A percentile compares a stretch with the other conserved stretches of the same genome.
Conservation (phyloP, 2,797 vertebrate species). For the Rhinoraja longicauda region DNA sequence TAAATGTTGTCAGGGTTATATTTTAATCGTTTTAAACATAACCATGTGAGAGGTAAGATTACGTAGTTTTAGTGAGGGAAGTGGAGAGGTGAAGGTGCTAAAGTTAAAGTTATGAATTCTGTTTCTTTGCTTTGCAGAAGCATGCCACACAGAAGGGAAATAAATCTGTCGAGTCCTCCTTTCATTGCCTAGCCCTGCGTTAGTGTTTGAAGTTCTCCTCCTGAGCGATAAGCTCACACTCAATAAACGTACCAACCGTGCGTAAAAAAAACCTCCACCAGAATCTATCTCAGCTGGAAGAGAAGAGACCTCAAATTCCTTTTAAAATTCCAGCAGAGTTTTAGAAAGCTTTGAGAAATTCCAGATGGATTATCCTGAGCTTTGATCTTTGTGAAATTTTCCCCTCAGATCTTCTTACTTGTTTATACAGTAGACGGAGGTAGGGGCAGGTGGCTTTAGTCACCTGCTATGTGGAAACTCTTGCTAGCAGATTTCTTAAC, state of each 20-base stretch:
- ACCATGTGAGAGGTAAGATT: not conserved
- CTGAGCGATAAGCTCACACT: slow-evolving; percentile 45
- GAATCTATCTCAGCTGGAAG: slow-evolving; percentile 53
- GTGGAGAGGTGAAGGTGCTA: not conserved
- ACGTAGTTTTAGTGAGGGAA: not conserved
- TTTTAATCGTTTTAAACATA: not conserved
- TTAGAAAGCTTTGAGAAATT: slow-evolving; percentile 52
- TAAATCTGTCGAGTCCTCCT: not conserved
- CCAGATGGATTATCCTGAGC: slow-evolving; percentile 56
- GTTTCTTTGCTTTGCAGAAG: not conserved
- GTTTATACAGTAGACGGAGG: slow-evolving; percentile 52
- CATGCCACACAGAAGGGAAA: not conserved
- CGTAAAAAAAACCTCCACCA: slow-evolving; percentile 47
- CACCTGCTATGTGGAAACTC: slow-evolving; percentile 46
- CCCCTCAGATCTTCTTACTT: slow-evolving; percentile 59
- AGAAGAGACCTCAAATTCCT: slow-evolving; percentile 57
- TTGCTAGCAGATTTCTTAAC: slow-evolving; percentile 42
- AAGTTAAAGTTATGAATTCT: not conserved
- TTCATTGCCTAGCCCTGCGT: slow-evolving; percentile 40
- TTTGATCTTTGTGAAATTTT: slow-evolving; percentile 62
- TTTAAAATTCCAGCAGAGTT: slow-evolving; percentile 53
- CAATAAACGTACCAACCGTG: slow-evolving; percentile 49
- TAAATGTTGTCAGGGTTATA: not conserved
- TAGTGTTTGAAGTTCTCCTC: slow-evolving; percentile 42
- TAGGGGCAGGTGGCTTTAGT: slow-evolving; percentile 52